A percentile compares a stretch with the other conserved stretches of the same genome.
These are phyloP conservation scores for Drosophila parabipectinata DNA, from an alignment of 1,140 invertebrate species.

Conservation along the genomic window DNA sequence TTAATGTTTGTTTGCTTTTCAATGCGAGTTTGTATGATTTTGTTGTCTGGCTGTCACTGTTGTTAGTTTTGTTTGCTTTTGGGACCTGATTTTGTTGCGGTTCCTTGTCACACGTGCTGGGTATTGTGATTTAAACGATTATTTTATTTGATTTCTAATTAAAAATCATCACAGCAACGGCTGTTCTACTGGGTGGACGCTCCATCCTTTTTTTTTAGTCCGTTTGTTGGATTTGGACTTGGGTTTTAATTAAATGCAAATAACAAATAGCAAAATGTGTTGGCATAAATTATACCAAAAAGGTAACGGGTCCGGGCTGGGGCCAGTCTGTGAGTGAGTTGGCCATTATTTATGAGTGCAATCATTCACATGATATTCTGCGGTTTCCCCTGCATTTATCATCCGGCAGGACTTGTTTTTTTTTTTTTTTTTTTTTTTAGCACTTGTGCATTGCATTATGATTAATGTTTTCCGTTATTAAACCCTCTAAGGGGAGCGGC, in stretches of 20 bases:
- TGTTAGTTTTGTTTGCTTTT: not conserved
- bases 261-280: conserved; percentile 67
- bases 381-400: conserved; percentile 76
- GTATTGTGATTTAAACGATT: conserved; percentile 66
- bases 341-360: conserved; percentile 78
- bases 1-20: conserved; percentile 69
- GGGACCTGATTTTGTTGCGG: conserved; percentile 20
- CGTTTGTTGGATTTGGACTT: conserved; percentile 39
- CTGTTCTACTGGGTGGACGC: not conserved
- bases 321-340: conserved; percentile 6
- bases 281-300: conserved; percentile 65
- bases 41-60: not conserved
- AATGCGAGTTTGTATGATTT: conserved; percentile 4
- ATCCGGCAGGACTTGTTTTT: conserved; percentile 73
- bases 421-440: conserved; percentile 75
- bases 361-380: conserved; percentile 82
- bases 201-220: not conserved
- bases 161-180: conserved; percentile 55
- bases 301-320: not conserved
- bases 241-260: conserved; percentile 79
- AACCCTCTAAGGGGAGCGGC: not conserved
- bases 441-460: conserved; percentile 48
- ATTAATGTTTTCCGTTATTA: conserved; percentile 44
- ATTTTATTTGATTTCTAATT: conserved; percentile 80
- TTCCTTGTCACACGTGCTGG: conserved; percentile 62